Conservation (phyloP, 2,888 invertebrate genomes). For the Caenorhabditis sulstoni region DNA sequence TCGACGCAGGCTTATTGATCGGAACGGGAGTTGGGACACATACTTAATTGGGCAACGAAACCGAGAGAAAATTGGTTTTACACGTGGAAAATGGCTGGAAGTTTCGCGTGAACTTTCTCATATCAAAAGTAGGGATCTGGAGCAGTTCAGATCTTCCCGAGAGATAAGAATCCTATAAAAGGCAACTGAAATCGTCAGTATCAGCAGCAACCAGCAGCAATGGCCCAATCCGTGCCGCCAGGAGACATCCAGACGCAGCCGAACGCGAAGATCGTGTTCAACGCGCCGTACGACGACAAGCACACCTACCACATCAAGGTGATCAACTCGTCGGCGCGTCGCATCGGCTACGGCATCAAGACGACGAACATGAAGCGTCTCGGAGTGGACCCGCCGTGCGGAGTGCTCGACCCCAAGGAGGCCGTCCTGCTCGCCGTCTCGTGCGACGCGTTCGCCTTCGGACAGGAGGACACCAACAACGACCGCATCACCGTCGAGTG, state of each 20-base stretch:
- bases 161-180: too few species aligned
- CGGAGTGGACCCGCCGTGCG: slow-evolving; percentile 9
- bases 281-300: slow-evolving; percentile 60
- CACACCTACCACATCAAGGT: slow-evolving; percentile 73
- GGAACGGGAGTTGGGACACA: too few species aligned
- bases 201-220: slow-evolving; percentile 1
- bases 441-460: slow-evolving; percentile 2
- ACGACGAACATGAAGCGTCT: slow-evolving; percentile 7
- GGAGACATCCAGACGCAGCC: slow-evolving; percentile 64
- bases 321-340: slow-evolving; percentile 69
- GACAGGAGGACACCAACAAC: slow-evolving; percentile 7
- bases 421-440: slow-evolving; percentile 10
- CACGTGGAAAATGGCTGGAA: too few species aligned
- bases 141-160: too few species aligned
- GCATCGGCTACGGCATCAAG: slow-evolving; percentile 7
- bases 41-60: too few species aligned
- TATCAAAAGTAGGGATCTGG: too few species aligned
- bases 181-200: too few species aligned
- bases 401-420: slow-evolving; percentile 10
- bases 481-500: slow-evolving; percentile 6
- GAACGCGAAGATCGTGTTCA: slow-evolving; percentile 68
- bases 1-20: too few species aligned
- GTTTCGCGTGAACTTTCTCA: too few species aligned
- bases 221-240: slow-evolving; percentile 63
- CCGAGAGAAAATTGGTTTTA: too few species aligned